phyloP scores from a whole-genome alignment of 2,797 vertebrate species.

The Ispidina lecontei region DNA sequence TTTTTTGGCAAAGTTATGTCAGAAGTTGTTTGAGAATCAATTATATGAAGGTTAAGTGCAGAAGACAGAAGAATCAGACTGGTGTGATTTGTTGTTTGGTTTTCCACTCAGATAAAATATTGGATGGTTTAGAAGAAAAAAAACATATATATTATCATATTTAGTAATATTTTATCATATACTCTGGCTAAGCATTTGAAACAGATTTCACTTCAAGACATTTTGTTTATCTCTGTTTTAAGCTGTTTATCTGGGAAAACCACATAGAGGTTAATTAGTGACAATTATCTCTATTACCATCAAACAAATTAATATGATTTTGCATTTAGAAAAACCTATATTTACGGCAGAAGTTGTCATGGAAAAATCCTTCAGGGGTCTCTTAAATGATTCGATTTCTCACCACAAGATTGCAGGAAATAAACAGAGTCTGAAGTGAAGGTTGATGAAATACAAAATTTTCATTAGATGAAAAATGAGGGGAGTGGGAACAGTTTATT shows the following conservation, averaged over 20 bases:
- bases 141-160: fast-evolving
- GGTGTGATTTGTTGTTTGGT: background rate
- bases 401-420: background rate
- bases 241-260: conserved; percentile 10
- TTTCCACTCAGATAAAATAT: background rate
- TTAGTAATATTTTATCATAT: background rate
- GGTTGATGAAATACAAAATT: background rate
- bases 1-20: background rate
- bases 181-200: background rate
- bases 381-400: conserved; percentile 7
- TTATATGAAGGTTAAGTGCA: background rate
- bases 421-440: background rate
- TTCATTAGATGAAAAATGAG: background rate
- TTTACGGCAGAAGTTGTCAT: conserved; percentile 9
- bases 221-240: conserved; percentile 26
- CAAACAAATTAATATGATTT: conserved; percentile 44
- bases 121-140: background rate
- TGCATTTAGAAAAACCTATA: conserved; percentile 31
- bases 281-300: conserved; percentile 24
- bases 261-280: conserved; percentile 24
- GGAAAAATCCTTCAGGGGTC: background rate
- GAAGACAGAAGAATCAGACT: background rate
- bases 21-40: background rate
- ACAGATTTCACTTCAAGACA: background rate
- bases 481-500: background rate